These are phyloP conservation scores for Platysternon megacephalum DNA, from an alignment of 2,113 vertebrate genomes.

Conservation along the genomic window DNA sequence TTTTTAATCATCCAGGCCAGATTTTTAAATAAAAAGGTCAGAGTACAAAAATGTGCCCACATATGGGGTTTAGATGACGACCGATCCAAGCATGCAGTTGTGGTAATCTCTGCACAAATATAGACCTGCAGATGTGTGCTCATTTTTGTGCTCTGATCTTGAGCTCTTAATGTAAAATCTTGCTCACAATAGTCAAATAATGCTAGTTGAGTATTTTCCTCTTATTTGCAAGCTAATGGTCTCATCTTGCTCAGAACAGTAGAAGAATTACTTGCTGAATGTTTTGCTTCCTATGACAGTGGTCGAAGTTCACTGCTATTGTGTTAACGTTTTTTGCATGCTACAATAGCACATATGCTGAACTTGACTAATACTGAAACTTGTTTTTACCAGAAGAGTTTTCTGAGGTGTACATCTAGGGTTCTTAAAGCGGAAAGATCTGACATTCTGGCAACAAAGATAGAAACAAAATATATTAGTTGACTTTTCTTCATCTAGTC, in stretches of 20 bases:
- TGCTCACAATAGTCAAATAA: background rate
- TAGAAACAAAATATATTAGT: background rate
- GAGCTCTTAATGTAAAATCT: background rate
- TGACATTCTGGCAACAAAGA: background rate
- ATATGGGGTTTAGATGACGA: background rate
- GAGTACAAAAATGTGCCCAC: background rate
- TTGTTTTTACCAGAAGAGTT: background rate
- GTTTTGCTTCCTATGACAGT: background rate
- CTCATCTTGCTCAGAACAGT: background rate
- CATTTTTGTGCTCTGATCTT: background rate
- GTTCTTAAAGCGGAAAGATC: background rate
- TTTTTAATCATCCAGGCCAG: background rate
- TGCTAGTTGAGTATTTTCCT: background rate
- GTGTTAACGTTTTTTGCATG: background rate
- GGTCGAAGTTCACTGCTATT: background rate
- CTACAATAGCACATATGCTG: background rate
- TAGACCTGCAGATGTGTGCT: background rate
- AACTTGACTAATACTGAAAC: background rate
- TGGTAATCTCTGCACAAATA: background rate
- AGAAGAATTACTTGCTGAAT: background rate
- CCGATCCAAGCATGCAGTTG: accelerated
- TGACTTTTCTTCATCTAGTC: background rate
- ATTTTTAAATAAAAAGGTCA: background rate
- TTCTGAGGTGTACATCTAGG: background rate
- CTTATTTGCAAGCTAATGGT: background rate